Percentiles rank a stretch among this genome's conserved stretches.
Conservation (phyloP, 2,113 vertebrate genomes). For the Phalacrocorax carbo region DNA sequence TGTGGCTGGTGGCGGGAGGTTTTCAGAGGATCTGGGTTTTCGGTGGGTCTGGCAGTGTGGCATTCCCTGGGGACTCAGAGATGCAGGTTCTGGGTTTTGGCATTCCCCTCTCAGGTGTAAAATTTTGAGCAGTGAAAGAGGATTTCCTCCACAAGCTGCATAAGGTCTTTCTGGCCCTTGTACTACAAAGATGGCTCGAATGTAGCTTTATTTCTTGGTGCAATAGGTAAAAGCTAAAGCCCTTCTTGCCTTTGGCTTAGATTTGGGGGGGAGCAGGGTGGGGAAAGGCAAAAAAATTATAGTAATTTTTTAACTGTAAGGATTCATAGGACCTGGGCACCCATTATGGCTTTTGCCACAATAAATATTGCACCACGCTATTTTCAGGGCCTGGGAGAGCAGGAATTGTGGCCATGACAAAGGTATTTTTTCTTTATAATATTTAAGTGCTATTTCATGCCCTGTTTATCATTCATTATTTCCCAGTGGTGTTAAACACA, state of each 20-base stretch:
- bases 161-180: neutral
- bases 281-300: neutral
- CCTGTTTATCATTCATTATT: neutral
- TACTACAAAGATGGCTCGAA: neutral
- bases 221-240: neutral
- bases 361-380: neutral
- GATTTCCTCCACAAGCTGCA: neutral
- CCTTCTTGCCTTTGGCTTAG: neutral
- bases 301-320: neutral
- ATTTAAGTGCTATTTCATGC: neutral
- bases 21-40: neutral
- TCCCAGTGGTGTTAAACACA: neutral
- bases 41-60: fast-evolving
- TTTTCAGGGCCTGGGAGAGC: neutral
- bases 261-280: fast-evolving
- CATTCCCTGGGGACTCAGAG: neutral
- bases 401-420: neutral
- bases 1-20: neutral
- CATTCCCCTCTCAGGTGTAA: fast-evolving
- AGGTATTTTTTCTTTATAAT: neutral
- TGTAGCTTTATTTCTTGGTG: neutral
- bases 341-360: neutral
- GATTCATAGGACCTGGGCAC: neutral
- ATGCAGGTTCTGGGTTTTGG: neutral
- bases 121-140: neutral